phyloP scores from a whole-genome alignment of 2,113 vertebrate species.

The Microcebus tavaratra region DNA sequence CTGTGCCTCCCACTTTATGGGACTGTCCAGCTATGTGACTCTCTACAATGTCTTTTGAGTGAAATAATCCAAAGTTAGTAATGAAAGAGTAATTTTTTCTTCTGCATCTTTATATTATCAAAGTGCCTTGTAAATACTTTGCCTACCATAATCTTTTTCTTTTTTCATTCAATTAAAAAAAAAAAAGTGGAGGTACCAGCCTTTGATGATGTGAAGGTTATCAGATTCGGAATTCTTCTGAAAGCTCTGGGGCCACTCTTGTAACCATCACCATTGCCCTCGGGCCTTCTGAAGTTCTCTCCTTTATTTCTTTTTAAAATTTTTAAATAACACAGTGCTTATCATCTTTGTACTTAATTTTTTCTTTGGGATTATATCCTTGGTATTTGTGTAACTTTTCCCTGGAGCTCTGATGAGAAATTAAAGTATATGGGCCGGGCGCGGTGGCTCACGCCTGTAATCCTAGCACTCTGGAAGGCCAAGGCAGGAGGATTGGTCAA shows the following conservation, averaged over 20 bases:
- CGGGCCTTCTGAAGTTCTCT: background rate
- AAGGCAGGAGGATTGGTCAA: no score
- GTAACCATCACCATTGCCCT: background rate
- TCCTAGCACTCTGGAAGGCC: no score
- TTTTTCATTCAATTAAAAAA: background rate
- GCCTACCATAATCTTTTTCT: background rate
- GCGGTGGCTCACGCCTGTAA: no score
- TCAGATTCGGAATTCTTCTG: background rate
- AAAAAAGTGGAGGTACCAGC: background rate
- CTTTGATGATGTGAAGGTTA: background rate
- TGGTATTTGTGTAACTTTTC: conserved; percentile 28
- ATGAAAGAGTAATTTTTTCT: background rate
- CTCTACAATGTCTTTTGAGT: background rate
- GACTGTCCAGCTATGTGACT: background rate
- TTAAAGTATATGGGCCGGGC: background rate
- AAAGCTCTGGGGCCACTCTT: background rate
- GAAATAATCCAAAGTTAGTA: background rate
- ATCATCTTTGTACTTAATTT: conserved; percentile 29
- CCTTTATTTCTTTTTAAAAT: background rate
- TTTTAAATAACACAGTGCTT: background rate
- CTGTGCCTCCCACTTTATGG: background rate
- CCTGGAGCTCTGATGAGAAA: background rate
- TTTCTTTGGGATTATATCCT: conserved; percentile 8
- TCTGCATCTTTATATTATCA: background rate
- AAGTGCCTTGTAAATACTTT: background rate